A percentile compares a stretch with the other conserved stretches of the same genome.
Conservation (phyloP, 2,888 invertebrate species). For the Drosophila sordidula region DNA sequence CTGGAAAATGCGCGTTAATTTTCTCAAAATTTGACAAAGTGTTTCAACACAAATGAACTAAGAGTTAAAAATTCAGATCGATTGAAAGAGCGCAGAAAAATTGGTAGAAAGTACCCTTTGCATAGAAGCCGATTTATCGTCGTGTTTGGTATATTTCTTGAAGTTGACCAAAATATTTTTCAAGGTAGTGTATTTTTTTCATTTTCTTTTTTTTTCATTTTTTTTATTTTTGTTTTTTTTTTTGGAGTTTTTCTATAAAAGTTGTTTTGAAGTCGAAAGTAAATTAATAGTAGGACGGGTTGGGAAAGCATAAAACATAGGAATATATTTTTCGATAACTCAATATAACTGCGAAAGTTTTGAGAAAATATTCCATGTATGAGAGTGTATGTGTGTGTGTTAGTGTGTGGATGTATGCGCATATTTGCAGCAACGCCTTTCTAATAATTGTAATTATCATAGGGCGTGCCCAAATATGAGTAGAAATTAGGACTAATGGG, state of each 20-base stretch:
- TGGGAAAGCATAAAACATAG: conserved; percentile 26
- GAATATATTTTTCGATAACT: conserved; percentile 15
- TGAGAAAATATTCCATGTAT: conserved; percentile 71
- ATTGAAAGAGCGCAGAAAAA: conserved; percentile 55
- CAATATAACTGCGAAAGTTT: conserved; percentile 52
- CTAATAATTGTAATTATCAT: conserved; percentile 86
- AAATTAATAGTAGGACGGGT: conserved; percentile 15
- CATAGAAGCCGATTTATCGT: conserved; percentile 39
- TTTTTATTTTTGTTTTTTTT: conserved; percentile 19
- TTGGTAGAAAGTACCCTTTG: conserved; percentile 31
- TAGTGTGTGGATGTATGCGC: conserved; percentile 22
- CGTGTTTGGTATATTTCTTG: conserved; percentile 21
- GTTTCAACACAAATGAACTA: conserved; percentile 39
- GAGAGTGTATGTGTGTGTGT: conserved; percentile 12
- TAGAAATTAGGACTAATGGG: conserved; percentile 91
- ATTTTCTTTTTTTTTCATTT: conserved; percentile 41
- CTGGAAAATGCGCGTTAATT: conserved; percentile 59
- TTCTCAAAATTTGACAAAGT: conserved; percentile 65
- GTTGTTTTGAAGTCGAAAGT: conserved; percentile 15
- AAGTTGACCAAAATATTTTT: conserved; percentile 16
- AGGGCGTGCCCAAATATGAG: conserved; percentile 87
- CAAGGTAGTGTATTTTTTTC: conserved; percentile 9
- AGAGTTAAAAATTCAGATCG: conserved; percentile 32
- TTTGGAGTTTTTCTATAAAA: conserved; percentile 25
- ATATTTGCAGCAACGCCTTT: conserved; percentile 24